Conservation (phyloP, 2,113 vertebrate genomes). For the Azemiops feae region DNA sequence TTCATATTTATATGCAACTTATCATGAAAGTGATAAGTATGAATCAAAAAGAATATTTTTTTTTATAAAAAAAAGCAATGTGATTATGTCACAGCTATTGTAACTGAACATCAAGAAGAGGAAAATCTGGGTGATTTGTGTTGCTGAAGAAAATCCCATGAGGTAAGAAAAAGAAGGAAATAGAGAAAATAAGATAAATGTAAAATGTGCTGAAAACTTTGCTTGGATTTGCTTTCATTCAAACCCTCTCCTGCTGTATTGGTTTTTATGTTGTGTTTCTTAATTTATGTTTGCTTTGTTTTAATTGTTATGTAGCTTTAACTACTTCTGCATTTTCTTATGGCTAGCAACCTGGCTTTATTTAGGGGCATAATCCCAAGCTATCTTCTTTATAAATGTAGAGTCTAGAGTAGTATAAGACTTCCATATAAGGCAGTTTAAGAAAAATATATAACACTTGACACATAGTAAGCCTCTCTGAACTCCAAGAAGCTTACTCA, state of each 20-base stretch:
- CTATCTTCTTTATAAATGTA: neutral
- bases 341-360: neutral
- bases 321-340: neutral
- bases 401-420: neutral
- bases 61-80: neutral
- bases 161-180: conserved; percentile 29
- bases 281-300: neutral
- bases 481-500: neutral
- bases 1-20: neutral
- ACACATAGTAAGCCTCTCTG: neutral
- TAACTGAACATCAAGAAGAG: neutral
- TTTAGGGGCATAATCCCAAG: neutral
- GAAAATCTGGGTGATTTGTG: conserved; percentile 21
- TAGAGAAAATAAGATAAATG: conserved; percentile 31
- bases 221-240: neutral
- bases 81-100: neutral
- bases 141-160: conserved; percentile 23
- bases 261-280: neutral
- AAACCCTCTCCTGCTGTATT: neutral
- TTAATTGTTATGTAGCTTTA: neutral
- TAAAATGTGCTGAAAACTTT: conserved; percentile 34
- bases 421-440: neutral
- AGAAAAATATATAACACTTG: neutral
- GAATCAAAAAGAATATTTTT: conserved; percentile 34
- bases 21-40: conserved; percentile 2